Conservation (phyloP, 2,888 invertebrate species). For the Plebejus melissa region DNA sequence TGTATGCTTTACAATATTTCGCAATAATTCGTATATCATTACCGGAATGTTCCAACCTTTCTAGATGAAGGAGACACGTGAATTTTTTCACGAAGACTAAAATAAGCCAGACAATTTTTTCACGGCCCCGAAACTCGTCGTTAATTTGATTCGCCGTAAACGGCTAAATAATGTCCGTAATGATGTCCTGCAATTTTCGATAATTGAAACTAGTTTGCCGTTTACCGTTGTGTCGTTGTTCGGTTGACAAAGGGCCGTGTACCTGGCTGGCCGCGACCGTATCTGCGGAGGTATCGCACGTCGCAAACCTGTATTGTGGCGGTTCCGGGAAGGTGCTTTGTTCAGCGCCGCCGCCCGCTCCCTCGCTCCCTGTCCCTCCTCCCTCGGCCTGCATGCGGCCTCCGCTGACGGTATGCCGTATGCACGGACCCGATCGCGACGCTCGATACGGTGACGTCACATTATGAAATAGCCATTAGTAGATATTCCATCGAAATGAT, state of each 20-base stretch:
- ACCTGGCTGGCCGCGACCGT: conserved; percentile 66
- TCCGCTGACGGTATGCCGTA: conserved; percentile 32
- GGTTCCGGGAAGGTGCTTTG: conserved; percentile 76
- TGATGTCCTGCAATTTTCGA: conserved; percentile 35
- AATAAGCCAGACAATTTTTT: not conserved
- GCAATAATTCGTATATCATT: not conserved
- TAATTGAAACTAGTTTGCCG: conserved; percentile 37
- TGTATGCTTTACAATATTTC: not conserved
- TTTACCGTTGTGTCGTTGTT: conserved; percentile 55
- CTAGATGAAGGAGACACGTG: not conserved
- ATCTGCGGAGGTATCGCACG: conserved; percentile 78
- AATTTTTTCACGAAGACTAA: not conserved
- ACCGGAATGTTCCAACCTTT: not conserved
- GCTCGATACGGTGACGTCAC: conserved; percentile 23
- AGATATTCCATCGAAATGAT: conserved; percentile 14
- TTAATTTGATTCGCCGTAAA: conserved; percentile 4
- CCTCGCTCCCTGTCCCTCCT: conserved; percentile 43
- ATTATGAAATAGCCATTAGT: conserved; percentile 12
- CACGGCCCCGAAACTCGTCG: not conserved
- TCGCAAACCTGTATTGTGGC: conserved; percentile 77
- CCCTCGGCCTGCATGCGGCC: conserved; percentile 40
- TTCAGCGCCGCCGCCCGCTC: conserved; percentile 56
- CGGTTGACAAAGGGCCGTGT: conserved; percentile 62
- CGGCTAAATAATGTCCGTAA: conserved; percentile 28
- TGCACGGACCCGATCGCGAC: conserved; percentile 18